Evolutionary conservation across 2,797 vertebrate species (phyloP).

Genomic region (Gephyroberyx darwinii): DNA sequence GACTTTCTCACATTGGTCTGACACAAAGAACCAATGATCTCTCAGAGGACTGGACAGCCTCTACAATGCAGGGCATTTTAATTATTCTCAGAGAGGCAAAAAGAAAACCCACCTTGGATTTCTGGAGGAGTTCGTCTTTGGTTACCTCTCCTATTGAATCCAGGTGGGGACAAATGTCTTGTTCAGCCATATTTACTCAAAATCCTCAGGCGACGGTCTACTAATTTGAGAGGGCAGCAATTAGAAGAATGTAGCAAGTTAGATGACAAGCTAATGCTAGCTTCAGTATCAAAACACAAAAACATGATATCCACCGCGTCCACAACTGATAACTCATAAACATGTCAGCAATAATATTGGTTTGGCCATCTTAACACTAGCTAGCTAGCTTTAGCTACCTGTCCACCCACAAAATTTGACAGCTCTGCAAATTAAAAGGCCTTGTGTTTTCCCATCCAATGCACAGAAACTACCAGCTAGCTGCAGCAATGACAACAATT

Average conservation of each 20-base stretch:
- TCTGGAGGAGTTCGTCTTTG: slow-evolving; percentile 93
- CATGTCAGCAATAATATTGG: background rate
- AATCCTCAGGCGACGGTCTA: slow-evolving; percentile 47
- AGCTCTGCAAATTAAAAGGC: slow-evolving; percentile 62
- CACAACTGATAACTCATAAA: background rate
- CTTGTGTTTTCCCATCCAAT: slow-evolving; percentile 53
- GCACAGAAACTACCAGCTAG: slow-evolving; percentile 27
- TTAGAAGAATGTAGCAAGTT: slow-evolving; percentile 16
- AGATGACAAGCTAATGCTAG: slow-evolving; percentile 52
- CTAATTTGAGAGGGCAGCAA: slow-evolving; percentile 24
- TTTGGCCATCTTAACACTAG: background rate
- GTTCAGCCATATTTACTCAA: slow-evolving; percentile 85
- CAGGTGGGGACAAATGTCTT: slow-evolving; percentile 91
- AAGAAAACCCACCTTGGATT: slow-evolving; percentile 88
- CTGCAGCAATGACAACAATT: slow-evolving; percentile 34
- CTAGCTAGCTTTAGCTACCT: background rate
- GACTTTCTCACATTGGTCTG: too few species aligned
- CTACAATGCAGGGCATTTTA: slow-evolving; percentile 7
- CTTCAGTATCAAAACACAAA: slow-evolving; percentile 16
- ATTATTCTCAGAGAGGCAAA: background rate
- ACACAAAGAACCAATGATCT: slow-evolving; percentile 1
- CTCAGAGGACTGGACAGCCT: background rate
- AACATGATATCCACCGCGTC: background rate
- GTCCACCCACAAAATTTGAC: slow-evolving; percentile 19
- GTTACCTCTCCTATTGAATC: slow-evolving; percentile 96